Percentiles rank a stretch among this genome's conserved stretches.
These are phyloP conservation scores for Thripadectes ignobilis DNA, from an alignment of 2,797 vertebrate genomes.

Conservation along the genomic window DNA sequence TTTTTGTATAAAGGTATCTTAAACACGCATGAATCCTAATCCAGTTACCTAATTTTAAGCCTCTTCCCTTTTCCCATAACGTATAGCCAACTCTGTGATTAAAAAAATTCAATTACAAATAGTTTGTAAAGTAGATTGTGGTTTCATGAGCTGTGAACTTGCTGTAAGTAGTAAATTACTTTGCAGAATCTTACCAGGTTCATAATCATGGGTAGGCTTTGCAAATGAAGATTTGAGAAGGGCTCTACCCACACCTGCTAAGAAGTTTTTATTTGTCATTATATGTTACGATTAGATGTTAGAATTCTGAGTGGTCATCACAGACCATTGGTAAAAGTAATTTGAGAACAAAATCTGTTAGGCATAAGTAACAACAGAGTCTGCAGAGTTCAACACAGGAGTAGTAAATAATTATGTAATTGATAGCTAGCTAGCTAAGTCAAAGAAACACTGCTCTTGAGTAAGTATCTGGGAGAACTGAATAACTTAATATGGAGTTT, in stretches of 20 bases:
- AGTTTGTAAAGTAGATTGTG: neutral
- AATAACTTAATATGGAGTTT: neutral
- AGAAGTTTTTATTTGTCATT: neutral
- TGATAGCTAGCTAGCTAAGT: neutral
- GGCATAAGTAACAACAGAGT: neutral
- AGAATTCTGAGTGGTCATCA: neutral
- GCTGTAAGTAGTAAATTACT: neutral
- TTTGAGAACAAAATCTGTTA: neutral
- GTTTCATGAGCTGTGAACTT: neutral
- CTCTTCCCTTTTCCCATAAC: neutral
- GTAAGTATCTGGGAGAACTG: neutral
- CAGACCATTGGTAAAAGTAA: neutral
- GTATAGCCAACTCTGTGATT: neutral
- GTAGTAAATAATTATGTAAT: neutral
- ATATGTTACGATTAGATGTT: neutral
- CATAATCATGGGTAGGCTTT: no score
- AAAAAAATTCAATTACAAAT: neutral
- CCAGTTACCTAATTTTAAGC: neutral
- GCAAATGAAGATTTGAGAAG: no score
- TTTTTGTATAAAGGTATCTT: neutral
- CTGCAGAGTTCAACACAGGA: neutral
- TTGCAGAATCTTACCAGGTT: neutral
- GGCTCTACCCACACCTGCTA: neutral
- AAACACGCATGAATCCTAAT: neutral
- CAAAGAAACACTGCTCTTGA: neutral